phyloP scores from a whole-genome alignment of 2,888 invertebrate genomes.

The Pterobdella sp. region DNA sequence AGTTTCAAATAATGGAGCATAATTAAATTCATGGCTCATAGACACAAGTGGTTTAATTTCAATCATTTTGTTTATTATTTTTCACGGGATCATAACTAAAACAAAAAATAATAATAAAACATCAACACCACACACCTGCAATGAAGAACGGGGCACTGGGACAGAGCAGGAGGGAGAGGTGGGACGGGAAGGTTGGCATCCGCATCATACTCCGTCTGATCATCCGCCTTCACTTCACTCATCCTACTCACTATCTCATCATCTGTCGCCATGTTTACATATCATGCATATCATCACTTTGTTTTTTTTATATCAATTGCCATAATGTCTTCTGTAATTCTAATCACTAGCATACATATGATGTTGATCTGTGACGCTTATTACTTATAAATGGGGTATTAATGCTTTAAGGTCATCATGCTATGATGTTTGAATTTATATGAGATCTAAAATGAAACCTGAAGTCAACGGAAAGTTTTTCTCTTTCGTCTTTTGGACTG shows the following conservation, averaged over 20 bases:
- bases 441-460: background rate
- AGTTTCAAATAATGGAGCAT: too few species aligned
- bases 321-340: too few species aligned
- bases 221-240: conserved; percentile 6
- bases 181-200: background rate
- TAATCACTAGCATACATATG: too few species aligned
- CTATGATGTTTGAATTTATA: background rate
- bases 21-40: too few species aligned
- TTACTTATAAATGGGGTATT: too few species aligned
- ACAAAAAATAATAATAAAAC: too few species aligned
- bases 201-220: background rate
- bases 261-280: background rate
- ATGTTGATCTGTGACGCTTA: too few species aligned
- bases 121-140: conserved; percentile 2
- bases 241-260: background rate
- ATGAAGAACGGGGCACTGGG: background rate
- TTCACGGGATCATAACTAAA: too few species aligned
- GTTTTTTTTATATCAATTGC: background rate
- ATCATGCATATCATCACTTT: background rate
- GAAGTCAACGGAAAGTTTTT: background rate
- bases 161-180: background rate
- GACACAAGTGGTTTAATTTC: too few species aligned
- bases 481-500: background rate
- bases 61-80: too few species aligned
- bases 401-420: too few species aligned